Conservation (phyloP, 2,888 invertebrate species). For the Sphaerophoria taeniata region DNA sequence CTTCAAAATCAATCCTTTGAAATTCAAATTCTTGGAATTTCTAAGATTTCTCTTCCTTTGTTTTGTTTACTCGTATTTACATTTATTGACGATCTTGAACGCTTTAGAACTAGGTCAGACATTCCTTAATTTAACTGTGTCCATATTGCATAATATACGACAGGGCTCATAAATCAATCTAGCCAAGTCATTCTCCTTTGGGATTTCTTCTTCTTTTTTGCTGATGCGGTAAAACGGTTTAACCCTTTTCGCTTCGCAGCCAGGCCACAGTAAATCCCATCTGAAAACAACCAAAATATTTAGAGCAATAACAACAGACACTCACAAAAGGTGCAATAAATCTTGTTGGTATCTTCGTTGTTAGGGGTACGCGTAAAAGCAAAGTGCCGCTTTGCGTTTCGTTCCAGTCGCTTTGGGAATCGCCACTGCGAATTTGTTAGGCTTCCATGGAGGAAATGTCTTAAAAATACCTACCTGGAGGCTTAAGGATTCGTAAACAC, state of each 20-base stretch:
- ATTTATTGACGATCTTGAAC: neutral
- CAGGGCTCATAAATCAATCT: slow-evolving; percentile 64
- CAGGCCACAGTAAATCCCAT: slow-evolving; percentile 30
- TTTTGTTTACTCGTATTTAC: neutral
- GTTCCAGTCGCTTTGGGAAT: slow-evolving; percentile 38
- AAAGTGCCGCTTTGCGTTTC: slow-evolving; percentile 48
- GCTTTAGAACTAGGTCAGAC: slow-evolving; percentile 67
- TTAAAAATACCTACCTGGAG: neutral
- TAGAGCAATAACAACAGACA: slow-evolving; percentile 76
- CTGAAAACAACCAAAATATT: slow-evolving; percentile 79
- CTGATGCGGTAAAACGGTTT: slow-evolving; percentile 63
- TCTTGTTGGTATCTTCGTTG: slow-evolving; percentile 42
- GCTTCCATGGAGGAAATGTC: slow-evolving; percentile 40
- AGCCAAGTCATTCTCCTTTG: slow-evolving; percentile 1
- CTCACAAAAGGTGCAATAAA: slow-evolving; percentile 64
- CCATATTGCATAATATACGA: slow-evolving; percentile 55
- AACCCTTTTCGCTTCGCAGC: slow-evolving; percentile 61
- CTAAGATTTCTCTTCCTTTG: slow-evolving; percentile 47
- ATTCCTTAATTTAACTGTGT: slow-evolving; percentile 38
- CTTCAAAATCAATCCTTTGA: slow-evolving; percentile 42
- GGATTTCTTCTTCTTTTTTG: slow-evolving; percentile 9
- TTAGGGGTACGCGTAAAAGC: slow-evolving; percentile 52
- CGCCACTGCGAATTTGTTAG: slow-evolving; percentile 56
- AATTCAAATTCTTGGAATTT: slow-evolving; percentile 39
- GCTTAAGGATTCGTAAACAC: slow-evolving; percentile 23